These are phyloP conservation scores for Heliconius hermathena DNA, from an alignment of 1,140 invertebrate genomes.

Conservation along the genomic window DNA sequence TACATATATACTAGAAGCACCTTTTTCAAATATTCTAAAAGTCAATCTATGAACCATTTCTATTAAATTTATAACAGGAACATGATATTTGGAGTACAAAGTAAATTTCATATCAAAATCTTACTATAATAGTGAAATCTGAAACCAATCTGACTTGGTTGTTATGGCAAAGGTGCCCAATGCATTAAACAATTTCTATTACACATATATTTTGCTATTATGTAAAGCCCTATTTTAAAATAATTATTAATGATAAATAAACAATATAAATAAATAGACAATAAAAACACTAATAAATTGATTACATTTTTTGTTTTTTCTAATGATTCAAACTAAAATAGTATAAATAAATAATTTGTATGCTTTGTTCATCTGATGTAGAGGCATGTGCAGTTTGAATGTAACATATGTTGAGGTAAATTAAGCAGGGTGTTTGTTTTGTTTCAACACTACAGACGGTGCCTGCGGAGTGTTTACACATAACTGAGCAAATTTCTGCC, in stretches of 20 bases:
- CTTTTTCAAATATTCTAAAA: conserved; percentile 39
- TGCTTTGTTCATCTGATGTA: conserved; percentile 8
- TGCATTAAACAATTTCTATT: conserved; percentile 2
- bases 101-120: conserved; percentile 18
- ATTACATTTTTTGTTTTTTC: not conserved
- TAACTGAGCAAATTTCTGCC: conserved; percentile 90
- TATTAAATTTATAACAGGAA: conserved; percentile 27
- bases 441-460: conserved; percentile 44
- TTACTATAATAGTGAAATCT: conserved; percentile 5
- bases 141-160: conserved; percentile 1
- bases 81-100: conserved; percentile 25
- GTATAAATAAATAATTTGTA: conserved; percentile 13
- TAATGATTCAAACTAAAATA: conserved; percentile 21
- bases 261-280: not conserved
- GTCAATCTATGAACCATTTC: conserved; percentile 28
- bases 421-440: conserved; percentile 58
- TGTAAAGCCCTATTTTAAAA: not conserved
- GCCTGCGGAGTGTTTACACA: conserved; percentile 83
- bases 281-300: conserved; percentile 12
- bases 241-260: not conserved
- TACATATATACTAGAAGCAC: conserved; percentile 51
- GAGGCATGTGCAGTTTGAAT: conserved; percentile 63
- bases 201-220: not conserved
- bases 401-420: conserved; percentile 43
- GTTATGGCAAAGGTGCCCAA: not conserved